Conservation (phyloP, 2,113 vertebrate species). For the Micromys minutus region DNA sequence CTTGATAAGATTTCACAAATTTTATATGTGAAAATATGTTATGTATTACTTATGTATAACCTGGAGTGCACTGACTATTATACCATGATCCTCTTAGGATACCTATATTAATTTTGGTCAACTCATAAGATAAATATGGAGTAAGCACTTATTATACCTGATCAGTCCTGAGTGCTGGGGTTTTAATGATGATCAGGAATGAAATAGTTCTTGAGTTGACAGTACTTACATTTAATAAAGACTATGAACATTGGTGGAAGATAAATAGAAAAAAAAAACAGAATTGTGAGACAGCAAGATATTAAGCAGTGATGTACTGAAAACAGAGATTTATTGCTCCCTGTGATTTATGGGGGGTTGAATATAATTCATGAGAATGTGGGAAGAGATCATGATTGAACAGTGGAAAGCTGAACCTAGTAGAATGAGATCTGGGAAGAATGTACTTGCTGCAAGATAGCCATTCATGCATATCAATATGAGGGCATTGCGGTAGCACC, state of each 20-base stretch:
- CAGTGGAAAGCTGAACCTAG: not conserved
- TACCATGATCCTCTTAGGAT: not conserved
- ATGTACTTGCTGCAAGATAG: too few relatives aligned
- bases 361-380: not conserved
- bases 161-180: not conserved
- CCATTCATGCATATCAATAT: not conserved
- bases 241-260: not conserved
- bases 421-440: not conserved
- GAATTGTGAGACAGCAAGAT: not conserved
- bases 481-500: too few relatives aligned
- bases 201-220: not conserved
- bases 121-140: slow-evolving; percentile 16
- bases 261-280: not conserved
- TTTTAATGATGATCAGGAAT: not conserved
- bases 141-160: not conserved
- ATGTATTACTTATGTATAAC: not conserved
- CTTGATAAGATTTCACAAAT: not conserved
- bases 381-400: too few relatives aligned
- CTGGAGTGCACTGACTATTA: not conserved
- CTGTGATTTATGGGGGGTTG: not conserved
- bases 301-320: not conserved
- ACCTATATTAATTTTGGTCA: not conserved
- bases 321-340: not conserved
- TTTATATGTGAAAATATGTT: not conserved
- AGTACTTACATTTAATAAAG: not conserved